Evolutionary conservation across 2,113 vertebrate species (phyloP), one percentile per base, ranked within the genome.

Genomic region (Neogobius melanostomus): DNA sequence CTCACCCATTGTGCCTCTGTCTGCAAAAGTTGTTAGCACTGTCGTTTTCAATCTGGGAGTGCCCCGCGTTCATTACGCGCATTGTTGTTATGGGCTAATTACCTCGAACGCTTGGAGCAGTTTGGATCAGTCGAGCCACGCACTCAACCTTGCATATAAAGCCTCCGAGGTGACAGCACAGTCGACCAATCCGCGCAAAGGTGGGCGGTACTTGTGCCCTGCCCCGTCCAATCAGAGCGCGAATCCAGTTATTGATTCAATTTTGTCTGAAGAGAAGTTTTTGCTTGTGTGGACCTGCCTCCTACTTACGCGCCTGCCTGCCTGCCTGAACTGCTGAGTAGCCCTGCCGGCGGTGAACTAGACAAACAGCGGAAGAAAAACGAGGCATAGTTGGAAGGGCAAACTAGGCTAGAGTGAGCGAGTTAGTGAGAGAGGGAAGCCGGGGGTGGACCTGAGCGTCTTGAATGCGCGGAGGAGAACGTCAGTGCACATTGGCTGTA

Each of bases 191-290:
- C 80, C 4, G 63, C 66, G 11, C 3, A 8, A 0, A 57, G 67
- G 36, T 15, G 6, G 90, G 89, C 81, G 89, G 85, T 64, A 0
- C 54, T 17, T 63, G 47, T 11, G 4, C 7, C 45, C 44, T 1
- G 1, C 8, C 53, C 8, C 72, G 72, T 72, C 93, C 92, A 94
- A 92, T 93, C 79, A 86, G 28, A 72, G 6, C 2, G 14, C 10
- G 7, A 42, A 9, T 2, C 74, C 71, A 57, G 74, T 74, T 71
- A 79, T 82, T 75, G 84, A 85, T 82, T 85, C 77, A 72, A 82
- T 87, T 36, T 87, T 75, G 82, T 84, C 87, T 83, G 81, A 76
- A 68, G 82, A 81, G 87, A 91, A 92, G 88, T 91, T 92, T 91
- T 86, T 69, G 86, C 83, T 77, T 82, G 77, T 75, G 84, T 87